Evolutionary conservation across 2,888 invertebrate species (phyloP).

Genomic region (Apamea monoglypha): DNA sequence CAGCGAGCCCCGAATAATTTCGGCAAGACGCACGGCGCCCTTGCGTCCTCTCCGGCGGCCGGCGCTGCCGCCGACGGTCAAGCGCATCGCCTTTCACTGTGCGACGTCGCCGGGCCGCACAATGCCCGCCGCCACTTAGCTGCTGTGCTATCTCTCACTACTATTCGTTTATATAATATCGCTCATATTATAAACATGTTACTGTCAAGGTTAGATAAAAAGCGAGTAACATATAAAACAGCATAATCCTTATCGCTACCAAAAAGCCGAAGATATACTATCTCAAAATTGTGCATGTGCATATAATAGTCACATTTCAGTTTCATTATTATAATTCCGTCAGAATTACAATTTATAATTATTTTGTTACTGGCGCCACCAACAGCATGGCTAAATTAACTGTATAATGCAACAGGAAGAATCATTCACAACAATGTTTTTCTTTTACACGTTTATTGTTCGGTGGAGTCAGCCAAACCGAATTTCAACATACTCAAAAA

Average conservation of each 20-base stretch:
- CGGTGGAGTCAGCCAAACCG: constrained; percentile 33
- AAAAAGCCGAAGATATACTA: constrained; percentile 51
- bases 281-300: constrained; percentile 59
- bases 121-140: constrained; percentile 49
- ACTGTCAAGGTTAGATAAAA: constrained; percentile 65
- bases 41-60: constrained; percentile 81
- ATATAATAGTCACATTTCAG: constrained; percentile 38
- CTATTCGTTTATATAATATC: constrained; percentile 52
- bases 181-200: constrained; percentile 55
- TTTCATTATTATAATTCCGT: constrained; percentile 1
- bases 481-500: constrained; percentile 46
- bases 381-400: constrained; percentile 11
- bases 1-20: constrained; percentile 90
- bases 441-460: constrained; percentile 27
- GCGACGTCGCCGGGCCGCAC: constrained; percentile 48
- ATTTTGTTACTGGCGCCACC: neutral
- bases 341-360: constrained; percentile 1
- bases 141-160: constrained; percentile 41
- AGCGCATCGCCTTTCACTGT: constrained; percentile 82
- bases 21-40: constrained; percentile 90
- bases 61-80: constrained; percentile 78
- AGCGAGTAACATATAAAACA: constrained; percentile 42
- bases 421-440: constrained; percentile 42
- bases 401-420: constrained; percentile 51
- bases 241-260: constrained; percentile 49